A percentile compares a stretch with the other conserved stretches of the same genome.
Evolutionary conservation across 2,797 vertebrate species (phyloP).

Genomic region (Galagoides demidoff): DNA sequence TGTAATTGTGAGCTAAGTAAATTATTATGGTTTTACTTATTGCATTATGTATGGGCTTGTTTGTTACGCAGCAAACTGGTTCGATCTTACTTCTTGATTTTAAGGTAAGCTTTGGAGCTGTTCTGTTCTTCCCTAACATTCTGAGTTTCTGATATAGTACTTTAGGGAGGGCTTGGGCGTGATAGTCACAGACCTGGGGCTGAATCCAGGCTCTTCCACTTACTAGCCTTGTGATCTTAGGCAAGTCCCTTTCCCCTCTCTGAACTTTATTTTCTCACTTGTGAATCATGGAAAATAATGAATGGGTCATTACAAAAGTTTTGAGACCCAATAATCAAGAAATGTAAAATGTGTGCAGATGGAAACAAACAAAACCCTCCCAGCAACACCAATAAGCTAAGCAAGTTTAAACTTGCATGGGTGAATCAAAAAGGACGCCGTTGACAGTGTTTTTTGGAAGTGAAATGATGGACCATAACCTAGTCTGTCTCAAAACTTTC

Average conservation of each 20-base stretch:
- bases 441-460: too few species aligned
- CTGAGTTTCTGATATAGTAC: not conserved
- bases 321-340: too few species aligned
- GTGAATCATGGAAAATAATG: slow-evolving; percentile 5
- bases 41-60: slow-evolving; percentile 13
- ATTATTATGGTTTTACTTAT: slow-evolving; percentile 44
- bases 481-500: too few species aligned
- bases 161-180: not conserved
- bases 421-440: too few species aligned
- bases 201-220: not conserved
- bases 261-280: slow-evolving; percentile 34
- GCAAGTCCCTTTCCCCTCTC: not conserved
- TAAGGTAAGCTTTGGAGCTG: not conserved
- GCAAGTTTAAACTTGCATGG: too few species aligned
- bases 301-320: too few species aligned
- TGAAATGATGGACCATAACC: too few species aligned
- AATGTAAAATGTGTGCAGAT: too few species aligned
- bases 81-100: not conserved
- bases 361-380: too few species aligned
- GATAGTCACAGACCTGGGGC: not conserved
- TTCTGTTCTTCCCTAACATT: not conserved
- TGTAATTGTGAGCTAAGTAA: slow-evolving; percentile 42
- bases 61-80: not conserved
- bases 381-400: too few species aligned
- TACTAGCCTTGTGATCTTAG: not conserved